Evolutionary conservation across 1,140 invertebrate species (phyloP), one percentile per base, ranked within the genome.

Genomic region (Zaprionus davidi): DNA sequence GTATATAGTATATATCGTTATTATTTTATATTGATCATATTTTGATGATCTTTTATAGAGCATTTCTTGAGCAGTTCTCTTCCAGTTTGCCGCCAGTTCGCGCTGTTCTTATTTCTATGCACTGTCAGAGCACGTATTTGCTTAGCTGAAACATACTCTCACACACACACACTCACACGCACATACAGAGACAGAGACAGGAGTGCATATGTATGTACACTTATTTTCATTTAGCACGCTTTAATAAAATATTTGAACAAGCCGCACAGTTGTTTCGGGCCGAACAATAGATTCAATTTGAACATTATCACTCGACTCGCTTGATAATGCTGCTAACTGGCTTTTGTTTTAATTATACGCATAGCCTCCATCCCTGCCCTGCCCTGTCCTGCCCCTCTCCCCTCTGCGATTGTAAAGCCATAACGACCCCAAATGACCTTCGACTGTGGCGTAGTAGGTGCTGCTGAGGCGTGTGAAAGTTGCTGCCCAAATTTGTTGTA

Each of bases 201-300:
- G 44, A 28, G 22, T 55, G 3, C 24, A 58, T 36, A 34, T 12
- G 24, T 38, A 71, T 66, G 49, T 41, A 53, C 63, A 80, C 80
- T 70, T 87, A 87, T 87, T 84, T 84, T 79, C 85, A 90, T 90
- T 85, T 90, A 90, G 86, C 85, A 90, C 76, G 82, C 82, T 82
- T 90, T 90, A 64, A 85, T 90, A 90, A 71, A 73, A 85, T 90
- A 90, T 90, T 90, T 90, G 86, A 79, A 90, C 85, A 88, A 82
- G 85, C 70, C 85, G 81, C 78, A 90, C 85, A 88, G 84, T 81
- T 84, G 84, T 88, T 87, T 81, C 63, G 22, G 24, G 17, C 22
- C 31, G 51, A 80, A 88, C 85, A 88, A 88, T 90, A 85, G 79
- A 90, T 90, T 90, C 84, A 88, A 90, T 90, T 88, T 88, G 24